Base-by-base conservation (phyloP, 2,113 vertebrate species). In the Pteropus alecto region DNA sequence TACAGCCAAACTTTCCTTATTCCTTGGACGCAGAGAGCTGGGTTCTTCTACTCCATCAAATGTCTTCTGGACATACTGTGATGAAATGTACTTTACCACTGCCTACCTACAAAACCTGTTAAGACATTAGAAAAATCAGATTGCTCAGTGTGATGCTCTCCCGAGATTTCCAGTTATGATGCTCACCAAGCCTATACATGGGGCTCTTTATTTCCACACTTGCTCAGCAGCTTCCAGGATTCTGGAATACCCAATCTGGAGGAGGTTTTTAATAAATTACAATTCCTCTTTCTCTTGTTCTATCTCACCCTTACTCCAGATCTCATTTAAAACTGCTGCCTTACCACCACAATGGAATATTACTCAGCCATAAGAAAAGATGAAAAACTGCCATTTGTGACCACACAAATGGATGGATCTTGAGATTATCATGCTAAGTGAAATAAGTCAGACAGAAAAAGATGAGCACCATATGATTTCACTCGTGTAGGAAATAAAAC, bases 1-100 rank as follows among this genome's bases (percentile, higher is more conserved):
- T 97, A 96, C 95, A 74, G 87, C 46, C 76, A 92, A 94, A 89
- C 6, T 94, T 54, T 95, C 71, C 63, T 73, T 54, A 6, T 8
- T 28, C 8, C 94, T 96, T 56, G 0, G 0, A 88, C 71, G 71
- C 48, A 83, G 76, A 96, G 86, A 97, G 73, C 16, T 87, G 33
- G 28, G 11, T 65, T 85, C 35, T 65, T 85, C 35, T 77, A 13
- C 63, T 73, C 5, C n/a, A 76, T 76, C 73, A 35, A 56, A 89
- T 60, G 24, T 71, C 89, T 93, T 43, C 43, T 56, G 51, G 18
- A 68, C 22, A 38, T 15, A 54, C 48, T 65, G 28, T 94, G 43
- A 96, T 76, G 24, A 89, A 94, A 74, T 38, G 1, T 33, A 68
- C 8, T 81, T 95, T 35, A 43, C 41, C 58, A 58, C 56, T 26